Conservation (phyloP, 2,888 invertebrate species). For the Muscina levida region DNA sequence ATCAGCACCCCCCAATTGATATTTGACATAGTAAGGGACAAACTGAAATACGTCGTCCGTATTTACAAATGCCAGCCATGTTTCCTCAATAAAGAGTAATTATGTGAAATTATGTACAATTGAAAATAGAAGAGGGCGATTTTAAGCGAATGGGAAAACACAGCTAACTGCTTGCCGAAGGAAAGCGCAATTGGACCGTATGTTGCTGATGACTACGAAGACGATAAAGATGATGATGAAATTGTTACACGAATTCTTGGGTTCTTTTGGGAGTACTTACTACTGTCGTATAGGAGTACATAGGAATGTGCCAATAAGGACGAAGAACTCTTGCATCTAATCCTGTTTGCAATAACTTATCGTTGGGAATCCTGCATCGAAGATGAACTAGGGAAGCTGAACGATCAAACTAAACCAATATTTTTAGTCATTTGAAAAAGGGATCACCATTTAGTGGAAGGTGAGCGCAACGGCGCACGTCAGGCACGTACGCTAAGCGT, state of each 20-base stretch:
- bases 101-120: constrained; percentile 55
- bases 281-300: neutral
- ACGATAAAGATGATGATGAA: constrained; percentile 18
- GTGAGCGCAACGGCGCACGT: constrained; percentile 69
- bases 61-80: constrained; percentile 54
- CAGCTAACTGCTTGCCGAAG: neutral
- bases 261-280: constrained; percentile 33
- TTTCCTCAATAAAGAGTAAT: constrained; percentile 59
- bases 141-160: constrained; percentile 1
- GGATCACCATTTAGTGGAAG: constrained; percentile 20
- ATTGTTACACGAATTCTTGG: constrained; percentile 28
- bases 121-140: constrained; percentile 27
- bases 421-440: constrained; percentile 42
- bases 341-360: constrained; percentile 37
- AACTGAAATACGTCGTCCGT: neutral
- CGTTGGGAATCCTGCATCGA: neutral
- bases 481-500: constrained; percentile 72
- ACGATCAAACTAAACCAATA: constrained; percentile 21
- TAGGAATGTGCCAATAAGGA: neutral
- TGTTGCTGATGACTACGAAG: constrained; percentile 16
- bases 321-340: constrained; percentile 34
- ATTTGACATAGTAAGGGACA: constrained; percentile 4
- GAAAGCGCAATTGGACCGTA: constrained; percentile 42
- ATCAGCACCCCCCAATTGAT: constrained; percentile 27
- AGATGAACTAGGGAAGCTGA: constrained; percentile 20